Evolutionary conservation across 92 coral and sea anemone genomes (phyloP), one percentile per base, ranked within the genome.

Genomic region (Scolanthus callimorphus): DNA sequence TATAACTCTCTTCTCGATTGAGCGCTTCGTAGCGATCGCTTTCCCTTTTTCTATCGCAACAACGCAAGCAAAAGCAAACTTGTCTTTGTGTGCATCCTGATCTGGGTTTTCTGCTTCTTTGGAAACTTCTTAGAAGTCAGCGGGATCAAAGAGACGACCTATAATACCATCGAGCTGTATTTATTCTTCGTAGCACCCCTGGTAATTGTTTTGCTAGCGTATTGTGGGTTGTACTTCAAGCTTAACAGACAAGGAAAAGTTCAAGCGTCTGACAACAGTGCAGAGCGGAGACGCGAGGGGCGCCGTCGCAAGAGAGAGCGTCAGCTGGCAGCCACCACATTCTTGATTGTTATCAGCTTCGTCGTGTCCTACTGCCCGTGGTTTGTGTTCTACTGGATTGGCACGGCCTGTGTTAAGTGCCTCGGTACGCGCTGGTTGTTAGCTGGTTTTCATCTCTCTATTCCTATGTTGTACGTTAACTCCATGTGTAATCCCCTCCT

Each of bases 11-110:
- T 79, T 79, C 24, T 74, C 85, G 1, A 39, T 71, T 27, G 85
- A 79, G 41, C 73, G 85, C 2, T 79, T 79, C 45, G 4, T 71
- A 4, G 85, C 85, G 10, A 77, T 79, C 0, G 80, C 74, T 50
- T 58, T 57, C 34, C 85, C 85, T 27, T 71, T 25, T 60, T 64
- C 52, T 79, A 79, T 44, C 85, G 85, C 4, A 19, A 27, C 49
- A 15, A 31, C 37, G 26, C 30, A 3, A 20, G 60, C 23, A 20
- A 60, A 0, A 51, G 17, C 17, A 64, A 51, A 64, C 50, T 29
- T 2, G 11, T 64, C 10, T 22, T 25, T 48, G 3, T 10, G 12
- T 22, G 71, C 31, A 31, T 38, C 25, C 29, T 51, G 0, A 47
- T 55, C 31, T 51, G 57, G 44, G 17, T 51, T 20, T 22, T 22